Percentiles rank a stretch among this genome's conserved stretches.
phyloP scores from a whole-genome alignment of 2,888 invertebrate species.

The Loripinus fragilis region DNA sequence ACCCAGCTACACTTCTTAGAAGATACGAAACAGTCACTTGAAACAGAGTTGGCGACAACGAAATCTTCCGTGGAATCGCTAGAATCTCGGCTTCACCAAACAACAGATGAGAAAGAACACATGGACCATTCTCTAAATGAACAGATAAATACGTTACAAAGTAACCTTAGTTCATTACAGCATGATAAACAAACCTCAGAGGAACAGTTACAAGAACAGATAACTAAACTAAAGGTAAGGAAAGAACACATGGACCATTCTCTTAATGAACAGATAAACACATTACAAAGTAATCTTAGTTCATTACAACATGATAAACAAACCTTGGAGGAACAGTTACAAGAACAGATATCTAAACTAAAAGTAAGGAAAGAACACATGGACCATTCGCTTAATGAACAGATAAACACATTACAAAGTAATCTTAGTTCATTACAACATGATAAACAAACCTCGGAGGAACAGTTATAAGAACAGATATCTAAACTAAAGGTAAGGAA shows the following conservation, averaged over 20 bases:
- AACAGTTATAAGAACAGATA: constrained; percentile 62
- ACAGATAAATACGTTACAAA: constrained; percentile 59
- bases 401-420: constrained; percentile 51
- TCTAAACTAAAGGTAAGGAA: constrained; percentile 58
- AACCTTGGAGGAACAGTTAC: constrained; percentile 52
- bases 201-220: constrained; percentile 58
- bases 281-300: constrained; percentile 60
- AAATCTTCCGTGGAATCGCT: constrained; percentile 45
- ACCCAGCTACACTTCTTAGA: constrained; percentile 79
- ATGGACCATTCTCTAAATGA: constrained; percentile 61
- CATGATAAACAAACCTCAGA: constrained; percentile 60
- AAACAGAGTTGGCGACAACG: constrained; percentile 61
- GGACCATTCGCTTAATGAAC: constrained; percentile 35
- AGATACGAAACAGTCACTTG: constrained; percentile 68
- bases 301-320: constrained; percentile 62
- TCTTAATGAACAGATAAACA: constrained; percentile 52
- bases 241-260: neutral
- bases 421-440: constrained; percentile 63
- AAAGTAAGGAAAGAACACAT: constrained; percentile 40
- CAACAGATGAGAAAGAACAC: constrained; percentile 51
- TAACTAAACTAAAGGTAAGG: constrained; percentile 62
- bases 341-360: constrained; percentile 63
- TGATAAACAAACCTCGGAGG: constrained; percentile 59
- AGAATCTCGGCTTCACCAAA: constrained; percentile 51
- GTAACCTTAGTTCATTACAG: constrained; percentile 61